Percentiles rank a stretch among this genome's conserved stretches.
Conservation (phyloP, 2,113 vertebrate species). For the Dascyllus trimaculatus region DNA sequence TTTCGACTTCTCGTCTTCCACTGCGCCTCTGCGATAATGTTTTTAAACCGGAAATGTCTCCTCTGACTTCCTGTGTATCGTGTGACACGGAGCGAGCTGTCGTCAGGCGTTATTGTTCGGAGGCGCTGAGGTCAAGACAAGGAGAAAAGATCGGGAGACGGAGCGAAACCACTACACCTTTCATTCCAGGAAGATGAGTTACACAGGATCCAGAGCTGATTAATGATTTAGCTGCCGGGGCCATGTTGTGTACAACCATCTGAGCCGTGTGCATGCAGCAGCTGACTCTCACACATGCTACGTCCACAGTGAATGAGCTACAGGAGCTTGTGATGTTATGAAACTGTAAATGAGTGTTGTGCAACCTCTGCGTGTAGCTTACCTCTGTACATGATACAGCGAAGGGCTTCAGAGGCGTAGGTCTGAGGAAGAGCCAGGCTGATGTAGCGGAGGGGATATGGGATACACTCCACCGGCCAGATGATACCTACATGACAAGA, state of each 20-base stretch:
- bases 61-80: constrained; percentile 64
- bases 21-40: constrained; percentile 1
- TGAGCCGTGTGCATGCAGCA: not conserved
- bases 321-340: not conserved
- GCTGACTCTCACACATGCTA: not conserved
- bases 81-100: constrained; percentile 18
- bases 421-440: constrained; percentile 86
- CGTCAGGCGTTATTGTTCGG: constrained; percentile 29
- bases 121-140: constrained; percentile 20
- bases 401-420: constrained; percentile 85
- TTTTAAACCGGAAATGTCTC: constrained; percentile 43
- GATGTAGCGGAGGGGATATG: constrained; percentile 84
- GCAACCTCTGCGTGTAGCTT: constrained; percentile 39
- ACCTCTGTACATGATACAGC: constrained; percentile 88
- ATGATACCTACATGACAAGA: constrained; percentile 79
- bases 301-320: not conserved
- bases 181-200: constrained; percentile 38
- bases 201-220: constrained; percentile 49
- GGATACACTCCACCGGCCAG: constrained; percentile 88
- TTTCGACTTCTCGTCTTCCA: constrained; percentile 5
- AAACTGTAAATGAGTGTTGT: constrained; percentile 31
- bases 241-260: not conserved
- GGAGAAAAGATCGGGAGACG: constrained; percentile 28
- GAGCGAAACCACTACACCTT: constrained; percentile 34
- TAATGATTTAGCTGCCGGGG: constrained; percentile 57